These are phyloP conservation scores for Parambassis ranga DNA, from an alignment of 2,797 vertebrate genomes.

Conservation along the genomic window DNA sequence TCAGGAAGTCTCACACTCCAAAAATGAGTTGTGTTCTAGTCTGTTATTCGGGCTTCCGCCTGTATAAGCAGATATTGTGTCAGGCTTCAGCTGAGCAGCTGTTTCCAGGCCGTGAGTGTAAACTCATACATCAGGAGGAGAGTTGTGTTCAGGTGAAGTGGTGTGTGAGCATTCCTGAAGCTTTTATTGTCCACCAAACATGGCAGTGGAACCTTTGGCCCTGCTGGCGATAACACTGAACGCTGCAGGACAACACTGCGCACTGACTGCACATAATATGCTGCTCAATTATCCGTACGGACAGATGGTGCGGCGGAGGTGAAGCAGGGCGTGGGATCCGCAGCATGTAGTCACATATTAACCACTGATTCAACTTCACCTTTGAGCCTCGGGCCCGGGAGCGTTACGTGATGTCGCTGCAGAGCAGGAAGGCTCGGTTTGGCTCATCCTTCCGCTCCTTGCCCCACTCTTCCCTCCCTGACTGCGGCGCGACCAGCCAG, in stretches of 20 bases:
- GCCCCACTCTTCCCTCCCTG: background rate
- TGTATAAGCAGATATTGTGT: too few species aligned
- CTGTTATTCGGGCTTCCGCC: too few species aligned
- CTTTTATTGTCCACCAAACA: background rate
- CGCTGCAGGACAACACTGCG: slow-evolving; percentile 42
- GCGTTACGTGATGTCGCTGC: background rate
- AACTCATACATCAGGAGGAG: too few species aligned
- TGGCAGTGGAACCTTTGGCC: slow-evolving; percentile 32
- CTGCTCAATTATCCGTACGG: slow-evolving; percentile 53
- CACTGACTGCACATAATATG: slow-evolving; percentile 39
- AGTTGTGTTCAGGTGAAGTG: background rate
- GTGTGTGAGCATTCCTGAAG: background rate
- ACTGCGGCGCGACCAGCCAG: slow-evolving; percentile 32
- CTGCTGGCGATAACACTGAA: slow-evolving; percentile 6
- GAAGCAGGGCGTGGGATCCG: slow-evolving; percentile 56
- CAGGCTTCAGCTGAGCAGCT: background rate
- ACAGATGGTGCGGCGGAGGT: slow-evolving; percentile 52
- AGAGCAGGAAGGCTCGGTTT: slow-evolving; percentile 23
- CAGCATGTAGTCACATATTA: slow-evolving; percentile 56
- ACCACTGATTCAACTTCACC: slow-evolving; percentile 58
- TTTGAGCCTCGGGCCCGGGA: slow-evolving; percentile 23
- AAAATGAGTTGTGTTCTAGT: too few species aligned
- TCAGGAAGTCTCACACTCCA: too few species aligned
- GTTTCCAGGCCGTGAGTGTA: background rate
- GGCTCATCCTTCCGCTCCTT: slow-evolving; percentile 6